Base-by-base conservation (phyloP, 1,140 invertebrate genomes). In the Caenorhabditis remanei region DNA sequence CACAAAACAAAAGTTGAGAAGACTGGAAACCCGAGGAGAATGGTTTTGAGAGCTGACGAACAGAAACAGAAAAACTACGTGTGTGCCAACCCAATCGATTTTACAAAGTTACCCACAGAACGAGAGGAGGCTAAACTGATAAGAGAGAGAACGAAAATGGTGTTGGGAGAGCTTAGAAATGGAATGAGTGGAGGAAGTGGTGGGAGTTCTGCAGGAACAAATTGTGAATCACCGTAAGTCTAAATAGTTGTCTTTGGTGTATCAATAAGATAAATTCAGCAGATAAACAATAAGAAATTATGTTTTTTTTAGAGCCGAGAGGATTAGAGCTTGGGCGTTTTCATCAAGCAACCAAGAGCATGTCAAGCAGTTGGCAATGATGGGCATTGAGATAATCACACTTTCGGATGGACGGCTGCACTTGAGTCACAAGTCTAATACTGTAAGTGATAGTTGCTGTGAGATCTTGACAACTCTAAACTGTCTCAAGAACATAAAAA, bases 371-470 rank as follows among this genome's bases (percentile, higher is more conserved):
- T 94, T 99, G 79, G 95, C 95, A 88, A 95, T 96, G 92, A 98
- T 99, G 97, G 98, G 98, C 71, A 98, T 99, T 90, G 95, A 95
- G 75, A 95, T 99, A 87, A 94, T 97, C 82, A 96, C 96, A 0
- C 94, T 97, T 91, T 94, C 95, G 46, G 97, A 99, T 93, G 97
- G 97, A 58, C 93, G 96, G 75, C 95, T 99, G 58, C 96, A 98
- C 93, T 94, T 99, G 32, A 94, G 97, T 97, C 98, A 92, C 93
- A 94, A 79, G n/a, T 50, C 63, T 14, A 11, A 9, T 41, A n/a
- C 11, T 24, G 43, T 48, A 19, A 63, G 24, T 63, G 58, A 40
- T 43, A 84, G 16, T 86, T 85, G 11, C 21, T 24, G n/a, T n/a
- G 40, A 32, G 32, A 24, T 5, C n/a, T 16, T 83, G n/a, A 53